These are phyloP conservation scores for Sula dactylatra DNA, from an alignment of 2,113 vertebrate genomes.

Conservation along the genomic window DNA sequence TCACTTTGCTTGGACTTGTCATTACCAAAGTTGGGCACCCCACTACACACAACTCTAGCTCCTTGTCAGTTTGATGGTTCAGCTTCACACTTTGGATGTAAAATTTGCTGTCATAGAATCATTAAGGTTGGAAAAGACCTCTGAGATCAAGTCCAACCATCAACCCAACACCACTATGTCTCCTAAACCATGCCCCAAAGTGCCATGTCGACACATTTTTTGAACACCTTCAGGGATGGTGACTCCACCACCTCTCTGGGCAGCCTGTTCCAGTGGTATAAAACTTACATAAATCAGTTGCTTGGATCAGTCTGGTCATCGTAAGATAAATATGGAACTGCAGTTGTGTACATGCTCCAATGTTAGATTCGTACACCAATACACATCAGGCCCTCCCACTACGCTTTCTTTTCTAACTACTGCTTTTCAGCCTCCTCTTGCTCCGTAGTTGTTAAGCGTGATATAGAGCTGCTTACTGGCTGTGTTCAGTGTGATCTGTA, in stretches of 20 bases:
- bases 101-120: not conserved
- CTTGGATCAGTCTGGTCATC: not conserved
- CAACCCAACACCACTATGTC: no score
- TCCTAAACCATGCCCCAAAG: no score
- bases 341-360: not conserved
- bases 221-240: no score
- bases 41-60: not conserved
- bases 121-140: no score
- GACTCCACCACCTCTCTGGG: no score
- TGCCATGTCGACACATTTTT: no score
- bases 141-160: no score
- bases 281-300: not conserved
- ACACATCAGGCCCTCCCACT: not conserved
- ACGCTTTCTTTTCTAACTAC: not conserved
- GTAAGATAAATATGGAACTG: not conserved
- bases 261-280: not conserved
- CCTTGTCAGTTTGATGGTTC: not conserved
- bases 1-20: not conserved
- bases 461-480: not conserved
- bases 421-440: not conserved
- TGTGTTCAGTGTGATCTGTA: not conserved
- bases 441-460: fast-evolving
- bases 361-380: not conserved
- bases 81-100: not conserved
- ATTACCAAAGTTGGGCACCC: not conserved